A percentile compares a stretch with the other conserved stretches of the same genome.
These are phyloP conservation scores for Danionella dracula DNA, from an alignment of 2,797 vertebrate species.

Conservation along the genomic window DNA sequence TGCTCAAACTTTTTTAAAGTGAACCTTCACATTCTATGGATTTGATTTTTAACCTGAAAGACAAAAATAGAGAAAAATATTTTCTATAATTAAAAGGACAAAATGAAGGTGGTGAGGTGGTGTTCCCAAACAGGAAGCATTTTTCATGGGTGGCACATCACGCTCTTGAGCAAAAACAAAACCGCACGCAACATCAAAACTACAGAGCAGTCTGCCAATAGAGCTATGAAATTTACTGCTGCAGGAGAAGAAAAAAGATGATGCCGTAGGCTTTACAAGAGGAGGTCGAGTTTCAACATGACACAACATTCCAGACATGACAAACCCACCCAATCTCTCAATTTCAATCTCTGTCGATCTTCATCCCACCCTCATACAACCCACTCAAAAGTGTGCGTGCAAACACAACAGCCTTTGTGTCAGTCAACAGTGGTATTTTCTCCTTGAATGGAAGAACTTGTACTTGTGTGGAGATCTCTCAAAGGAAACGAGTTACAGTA, in stretches of 20 bases:
- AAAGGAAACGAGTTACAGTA: conserved; percentile 36
- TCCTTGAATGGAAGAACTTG: conserved; percentile 17
- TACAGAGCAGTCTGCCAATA: conserved; percentile 35
- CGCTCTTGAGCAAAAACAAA: no score
- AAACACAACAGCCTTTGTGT: conserved; percentile 45
- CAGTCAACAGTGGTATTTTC: conserved; percentile 46
- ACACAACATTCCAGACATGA: conserved; percentile 71
- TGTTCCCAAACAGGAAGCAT: no score
- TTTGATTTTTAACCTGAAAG: no score
- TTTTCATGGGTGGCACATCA: no score
- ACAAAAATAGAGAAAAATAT: no score
- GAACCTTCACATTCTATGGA: no score
- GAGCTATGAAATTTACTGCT: conserved; percentile 54
- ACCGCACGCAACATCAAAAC: no score
- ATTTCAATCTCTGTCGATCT: conserved; percentile 21
- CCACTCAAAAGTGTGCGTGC: conserved; percentile 18
- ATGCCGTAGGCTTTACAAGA: conserved; percentile 53
- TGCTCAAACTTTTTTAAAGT: no score
- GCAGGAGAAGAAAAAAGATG: conserved; percentile 50
- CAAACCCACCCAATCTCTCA: conserved; percentile 62
- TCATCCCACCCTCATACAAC: conserved; percentile 9
- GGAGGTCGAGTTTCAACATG: conserved; percentile 70
- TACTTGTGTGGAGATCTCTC: conserved; percentile 40
- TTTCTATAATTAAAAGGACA: no score
- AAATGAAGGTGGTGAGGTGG: no score